phyloP scores from a whole-genome alignment of 2,888 invertebrate genomes.

The Brassicogethes aeneus region DNA sequence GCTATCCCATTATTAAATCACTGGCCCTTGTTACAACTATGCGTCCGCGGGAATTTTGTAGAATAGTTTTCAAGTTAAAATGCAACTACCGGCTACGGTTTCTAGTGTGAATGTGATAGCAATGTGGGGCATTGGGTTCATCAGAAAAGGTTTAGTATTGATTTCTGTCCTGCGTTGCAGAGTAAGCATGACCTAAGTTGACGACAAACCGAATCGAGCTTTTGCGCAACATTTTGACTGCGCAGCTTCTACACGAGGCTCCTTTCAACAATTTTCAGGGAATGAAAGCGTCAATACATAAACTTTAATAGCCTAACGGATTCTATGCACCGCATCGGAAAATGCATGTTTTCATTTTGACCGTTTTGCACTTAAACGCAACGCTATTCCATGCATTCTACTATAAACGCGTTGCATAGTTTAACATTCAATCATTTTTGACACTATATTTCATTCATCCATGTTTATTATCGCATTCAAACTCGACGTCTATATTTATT shows the following conservation, averaged over 20 bases:
- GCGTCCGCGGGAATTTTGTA: conserved; percentile 10
- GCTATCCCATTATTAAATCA: conserved; percentile 5
- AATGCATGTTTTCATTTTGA: too few species aligned
- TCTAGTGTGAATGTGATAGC: conserved; percentile 20
- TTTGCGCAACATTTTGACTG: neutral
- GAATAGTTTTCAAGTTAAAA: conserved; percentile 14
- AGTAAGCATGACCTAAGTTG: neutral
- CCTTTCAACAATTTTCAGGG: neutral
- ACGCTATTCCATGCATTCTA: too few species aligned
- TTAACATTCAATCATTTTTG: too few species aligned
- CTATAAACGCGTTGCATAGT: too few species aligned
- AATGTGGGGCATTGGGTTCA: conserved; percentile 36
- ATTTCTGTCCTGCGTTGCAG: conserved; percentile 24
- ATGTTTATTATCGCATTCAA: too few species aligned
- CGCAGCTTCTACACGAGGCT: neutral
- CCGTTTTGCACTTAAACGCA: too few species aligned
- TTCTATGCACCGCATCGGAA: neutral
- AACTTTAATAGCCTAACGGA: neutral
- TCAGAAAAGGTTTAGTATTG: conserved; percentile 34
- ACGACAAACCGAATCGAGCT: neutral
- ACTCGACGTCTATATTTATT: too few species aligned
- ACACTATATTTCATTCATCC: too few species aligned
- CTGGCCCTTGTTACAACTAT: neutral
- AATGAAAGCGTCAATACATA: conserved; percentile 1
- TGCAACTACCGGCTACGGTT: conserved; percentile 9